These are phyloP conservation scores for Psococerastis gibbosa DNA, from an alignment of 2,888 invertebrate genomes.

Conservation along the genomic window DNA sequence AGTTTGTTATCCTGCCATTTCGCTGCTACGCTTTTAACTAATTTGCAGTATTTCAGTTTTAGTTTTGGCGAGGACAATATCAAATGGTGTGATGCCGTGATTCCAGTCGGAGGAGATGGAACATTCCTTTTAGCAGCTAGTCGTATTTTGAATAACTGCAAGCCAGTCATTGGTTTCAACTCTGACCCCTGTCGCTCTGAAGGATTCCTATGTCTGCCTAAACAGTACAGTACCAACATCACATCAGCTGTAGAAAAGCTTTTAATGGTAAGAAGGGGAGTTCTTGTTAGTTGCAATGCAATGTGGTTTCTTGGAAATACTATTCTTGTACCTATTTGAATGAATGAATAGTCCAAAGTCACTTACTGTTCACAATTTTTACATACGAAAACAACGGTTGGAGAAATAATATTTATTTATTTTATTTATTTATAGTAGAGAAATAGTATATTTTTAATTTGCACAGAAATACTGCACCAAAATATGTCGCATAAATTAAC, in stretches of 20 bases:
- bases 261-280: constrained; percentile 2
- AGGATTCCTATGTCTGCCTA: constrained; percentile 79
- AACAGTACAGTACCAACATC: constrained; percentile 62
- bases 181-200: constrained; percentile 88
- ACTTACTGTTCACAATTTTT: too few species aligned
- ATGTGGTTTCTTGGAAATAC: constrained; percentile 5
- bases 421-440: too few species aligned
- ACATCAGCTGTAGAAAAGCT: constrained; percentile 1
- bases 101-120: constrained; percentile 90
- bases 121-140: constrained; percentile 90
- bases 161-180: constrained; percentile 93
- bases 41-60: too few species aligned
- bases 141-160: constrained; percentile 49
- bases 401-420: constrained; percentile 12
- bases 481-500: too few species aligned
- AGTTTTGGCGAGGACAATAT: constrained; percentile 47
- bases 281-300: not conserved
- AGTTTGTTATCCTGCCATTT: too few species aligned
- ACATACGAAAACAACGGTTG: too few species aligned
- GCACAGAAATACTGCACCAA: too few species aligned
- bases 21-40: too few species aligned
- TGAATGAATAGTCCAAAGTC: too few species aligned
- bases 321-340: constrained; percentile 8
- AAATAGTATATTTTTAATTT: too few species aligned
- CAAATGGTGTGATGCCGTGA: constrained; percentile 77